These are phyloP conservation scores for Thamnophis sirtalis DNA, from an alignment of 2,113 vertebrate genomes.

Conservation along the genomic window DNA sequence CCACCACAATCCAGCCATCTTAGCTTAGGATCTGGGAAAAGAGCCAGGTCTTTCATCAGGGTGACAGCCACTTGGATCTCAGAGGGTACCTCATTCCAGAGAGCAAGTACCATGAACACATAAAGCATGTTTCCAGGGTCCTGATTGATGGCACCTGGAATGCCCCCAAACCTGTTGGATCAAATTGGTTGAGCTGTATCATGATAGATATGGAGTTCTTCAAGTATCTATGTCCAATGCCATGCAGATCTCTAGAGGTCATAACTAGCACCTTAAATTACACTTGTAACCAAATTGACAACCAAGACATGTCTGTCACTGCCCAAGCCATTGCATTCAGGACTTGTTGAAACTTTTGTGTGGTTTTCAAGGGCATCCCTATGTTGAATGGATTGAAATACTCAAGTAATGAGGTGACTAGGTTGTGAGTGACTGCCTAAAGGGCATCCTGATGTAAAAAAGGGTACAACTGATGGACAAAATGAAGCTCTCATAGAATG, in stretches of 20 bases:
- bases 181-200: neutral
- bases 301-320: neutral
- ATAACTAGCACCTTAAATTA: neutral
- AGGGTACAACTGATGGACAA: neutral
- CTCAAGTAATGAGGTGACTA: neutral
- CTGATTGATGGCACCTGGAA: neutral
- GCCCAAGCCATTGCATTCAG: neutral
- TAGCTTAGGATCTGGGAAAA: neutral
- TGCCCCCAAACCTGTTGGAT: neutral
- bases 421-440: neutral
- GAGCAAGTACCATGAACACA: neutral
- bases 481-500: neutral
- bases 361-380: neutral
- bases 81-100: neutral
- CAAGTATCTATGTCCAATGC: neutral
- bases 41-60: neutral
- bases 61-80: neutral
- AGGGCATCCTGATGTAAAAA: neutral
- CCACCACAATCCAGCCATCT: neutral
- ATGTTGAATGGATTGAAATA: neutral
- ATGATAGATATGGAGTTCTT: neutral
- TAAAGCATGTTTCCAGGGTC: neutral
- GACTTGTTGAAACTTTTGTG: neutral
- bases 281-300: neutral
- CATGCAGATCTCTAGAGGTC: neutral